Evolutionary conservation across 2,888 invertebrate species (phyloP).

Genomic region (Hydroisotoma schaefferi): DNA sequence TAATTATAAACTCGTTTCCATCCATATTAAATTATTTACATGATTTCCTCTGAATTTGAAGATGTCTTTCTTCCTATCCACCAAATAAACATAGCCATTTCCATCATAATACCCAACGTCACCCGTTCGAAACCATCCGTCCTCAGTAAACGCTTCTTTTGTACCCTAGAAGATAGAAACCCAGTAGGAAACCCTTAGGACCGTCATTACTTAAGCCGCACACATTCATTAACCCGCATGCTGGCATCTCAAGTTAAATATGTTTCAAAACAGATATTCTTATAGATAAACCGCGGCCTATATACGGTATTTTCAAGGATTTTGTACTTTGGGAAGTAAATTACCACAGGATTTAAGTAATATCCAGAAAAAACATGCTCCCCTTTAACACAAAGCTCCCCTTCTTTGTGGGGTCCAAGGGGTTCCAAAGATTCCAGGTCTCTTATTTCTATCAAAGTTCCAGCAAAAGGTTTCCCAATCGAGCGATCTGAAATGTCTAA

Average conservation of each 20-base stretch:
- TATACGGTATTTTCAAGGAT: too few species aligned
- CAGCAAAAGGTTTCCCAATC: slow-evolving; percentile 20
- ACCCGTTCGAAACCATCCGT: slow-evolving; percentile 38
- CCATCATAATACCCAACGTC: slow-evolving; percentile 41
- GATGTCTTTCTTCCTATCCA: slow-evolving; percentile 42
- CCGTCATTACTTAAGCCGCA: too few species aligned
- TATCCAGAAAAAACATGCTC: slow-evolving; percentile 13
- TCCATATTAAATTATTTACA: slow-evolving; percentile 25
- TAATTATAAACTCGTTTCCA: neutral
- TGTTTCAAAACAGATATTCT: too few species aligned
- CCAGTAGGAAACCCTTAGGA: too few species aligned
- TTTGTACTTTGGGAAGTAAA: too few species aligned
- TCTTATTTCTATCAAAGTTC: slow-evolving; percentile 17
- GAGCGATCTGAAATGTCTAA: slow-evolving; percentile 17
- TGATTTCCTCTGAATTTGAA: slow-evolving; percentile 42
- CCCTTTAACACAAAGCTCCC: slow-evolving; percentile 20
- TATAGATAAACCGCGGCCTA: too few species aligned
- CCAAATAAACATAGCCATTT: slow-evolving; percentile 34
- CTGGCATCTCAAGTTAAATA: too few species aligned
- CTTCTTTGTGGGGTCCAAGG: slow-evolving; percentile 19
- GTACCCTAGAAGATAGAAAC: neutral
- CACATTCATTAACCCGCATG: too few species aligned
- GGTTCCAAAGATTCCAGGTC: slow-evolving; percentile 16
- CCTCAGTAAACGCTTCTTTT: slow-evolving; percentile 6
- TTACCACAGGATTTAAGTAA: slow-evolving; percentile 21